phyloP scores from a whole-genome alignment of 2,888 invertebrate genomes.

The Drosophila niveifrons region DNA sequence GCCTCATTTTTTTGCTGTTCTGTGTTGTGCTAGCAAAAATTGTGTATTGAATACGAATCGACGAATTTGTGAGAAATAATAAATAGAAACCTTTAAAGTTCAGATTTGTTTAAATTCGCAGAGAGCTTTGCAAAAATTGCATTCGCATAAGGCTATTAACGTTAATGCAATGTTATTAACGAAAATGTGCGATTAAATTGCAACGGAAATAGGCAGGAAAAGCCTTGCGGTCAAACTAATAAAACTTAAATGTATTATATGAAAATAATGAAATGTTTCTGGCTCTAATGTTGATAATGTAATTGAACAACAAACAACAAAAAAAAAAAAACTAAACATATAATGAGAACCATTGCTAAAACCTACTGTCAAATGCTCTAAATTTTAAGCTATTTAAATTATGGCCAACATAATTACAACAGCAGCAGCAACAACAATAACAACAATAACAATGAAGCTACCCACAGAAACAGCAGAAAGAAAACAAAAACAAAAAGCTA shows the following conservation, averaged over 20 bases:
- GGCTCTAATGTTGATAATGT: constrained; percentile 19
- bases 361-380: constrained; percentile 51
- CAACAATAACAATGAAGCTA: background rate
- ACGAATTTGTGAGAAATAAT: background rate
- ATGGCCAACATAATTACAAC: constrained; percentile 21
- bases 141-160: constrained; percentile 4
- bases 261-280: background rate
- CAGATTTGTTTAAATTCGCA: constrained; percentile 1
- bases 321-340: no score
- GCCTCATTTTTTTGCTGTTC: constrained; percentile 21
- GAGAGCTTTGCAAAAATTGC: background rate
- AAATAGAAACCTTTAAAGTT: constrained; percentile 10
- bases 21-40: constrained; percentile 1
- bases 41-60: constrained; percentile 9
- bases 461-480: background rate
- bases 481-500: constrained; percentile 8
- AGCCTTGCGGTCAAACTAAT: constrained; percentile 40
- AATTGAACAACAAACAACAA: constrained; percentile 15
- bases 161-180: constrained; percentile 23
- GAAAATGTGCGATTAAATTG: constrained; percentile 10
- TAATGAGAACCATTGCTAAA: constrained; percentile 45
- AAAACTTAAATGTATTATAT: constrained; percentile 46
- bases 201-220: constrained; percentile 26
- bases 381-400: constrained; percentile 57
- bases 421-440: background rate